These are phyloP conservation scores for Glossosoma conforme DNA, from an alignment of 1,140 invertebrate genomes.

Conservation along the genomic window DNA sequence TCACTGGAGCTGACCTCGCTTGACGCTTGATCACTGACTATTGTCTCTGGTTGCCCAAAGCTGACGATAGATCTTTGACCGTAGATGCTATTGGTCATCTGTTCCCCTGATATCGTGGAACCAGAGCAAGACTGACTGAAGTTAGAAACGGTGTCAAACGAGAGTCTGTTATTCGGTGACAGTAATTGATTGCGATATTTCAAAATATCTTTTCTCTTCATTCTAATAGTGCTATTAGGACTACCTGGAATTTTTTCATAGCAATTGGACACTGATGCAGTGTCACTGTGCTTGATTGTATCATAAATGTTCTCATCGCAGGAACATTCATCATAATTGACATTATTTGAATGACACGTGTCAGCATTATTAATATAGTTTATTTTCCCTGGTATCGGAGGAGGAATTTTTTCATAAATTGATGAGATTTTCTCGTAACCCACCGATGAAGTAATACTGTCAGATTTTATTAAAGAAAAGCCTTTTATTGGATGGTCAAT, in stretches of 20 bases:
- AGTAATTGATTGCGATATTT: constrained; percentile 32
- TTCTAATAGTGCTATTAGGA: constrained; percentile 43
- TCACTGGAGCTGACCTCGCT: constrained; percentile 51
- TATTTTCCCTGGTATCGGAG: constrained; percentile 37
- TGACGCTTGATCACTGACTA: constrained; percentile 43
- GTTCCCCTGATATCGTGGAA: constrained; percentile 57
- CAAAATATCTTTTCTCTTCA: constrained; percentile 39
- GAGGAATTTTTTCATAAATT: constrained; percentile 47
- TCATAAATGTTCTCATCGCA: constrained; percentile 56
- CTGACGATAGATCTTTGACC: constrained; percentile 52
- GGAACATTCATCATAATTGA: constrained; percentile 43
- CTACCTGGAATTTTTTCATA: constrained; percentile 55
- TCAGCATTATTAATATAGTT: constrained; percentile 36
- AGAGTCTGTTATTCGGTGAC: constrained; percentile 40
- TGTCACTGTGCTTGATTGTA: constrained; percentile 51
- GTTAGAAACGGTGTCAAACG: constrained; percentile 46
- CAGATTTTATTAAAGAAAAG: constrained; percentile 42
- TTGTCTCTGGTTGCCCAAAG: constrained; percentile 47
- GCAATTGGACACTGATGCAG: constrained; percentile 49
- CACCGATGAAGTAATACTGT: constrained; percentile 44
- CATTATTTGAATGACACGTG: too few species aligned
- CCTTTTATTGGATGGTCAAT: constrained; percentile 2
- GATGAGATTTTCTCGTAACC: constrained; percentile 49
- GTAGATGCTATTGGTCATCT: constrained; percentile 62
- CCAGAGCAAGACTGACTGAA: constrained; percentile 50